Conservation (phyloP, 2,888 invertebrate species). For the Ceratothoa steindachneri region DNA sequence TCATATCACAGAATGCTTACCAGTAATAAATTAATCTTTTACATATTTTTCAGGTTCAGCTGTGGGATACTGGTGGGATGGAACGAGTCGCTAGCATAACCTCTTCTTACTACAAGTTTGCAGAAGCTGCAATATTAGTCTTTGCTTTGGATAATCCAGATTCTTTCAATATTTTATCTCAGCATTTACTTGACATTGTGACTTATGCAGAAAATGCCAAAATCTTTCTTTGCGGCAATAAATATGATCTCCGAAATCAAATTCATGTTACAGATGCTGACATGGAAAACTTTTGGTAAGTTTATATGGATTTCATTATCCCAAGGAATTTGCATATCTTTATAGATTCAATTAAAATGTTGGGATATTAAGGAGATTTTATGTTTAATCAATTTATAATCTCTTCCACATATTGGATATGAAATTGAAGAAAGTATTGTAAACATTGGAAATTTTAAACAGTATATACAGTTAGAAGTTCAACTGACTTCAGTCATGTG, state of each 20-base stretch:
- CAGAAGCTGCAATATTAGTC: slow-evolving; percentile 87
- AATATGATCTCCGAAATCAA: slow-evolving; percentile 75
- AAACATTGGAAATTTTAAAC: too few species aligned
- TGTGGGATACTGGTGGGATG: slow-evolving; percentile 97
- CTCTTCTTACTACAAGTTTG: slow-evolving; percentile 91
- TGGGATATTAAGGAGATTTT: too few species aligned
- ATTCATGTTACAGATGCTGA: slow-evolving; percentile 70
- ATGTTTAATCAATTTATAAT: too few species aligned
- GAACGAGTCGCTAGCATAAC: slow-evolving; percentile 92
- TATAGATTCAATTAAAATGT: too few species aligned
- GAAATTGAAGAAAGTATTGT: too few species aligned
- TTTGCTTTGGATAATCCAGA: slow-evolving; percentile 86
- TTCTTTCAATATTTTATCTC: slow-evolving; percentile 85
- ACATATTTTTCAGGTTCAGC: slow-evolving; percentile 78
- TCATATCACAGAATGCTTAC: too few species aligned
- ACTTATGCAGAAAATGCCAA: slow-evolving; percentile 92
- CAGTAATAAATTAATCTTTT: too few species aligned
- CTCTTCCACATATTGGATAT: too few species aligned
- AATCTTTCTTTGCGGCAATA: slow-evolving; percentile 90
- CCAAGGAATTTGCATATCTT: background rate
- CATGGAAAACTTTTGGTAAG: slow-evolving; percentile 79
- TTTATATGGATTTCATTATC: background rate
- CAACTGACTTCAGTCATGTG: too few species aligned
- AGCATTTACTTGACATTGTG: slow-evolving; percentile 87
- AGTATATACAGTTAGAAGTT: too few species aligned